Base-by-base conservation (phyloP, 2,888 invertebrate genomes). In the Chalcosyrphus nemorum region DNA sequence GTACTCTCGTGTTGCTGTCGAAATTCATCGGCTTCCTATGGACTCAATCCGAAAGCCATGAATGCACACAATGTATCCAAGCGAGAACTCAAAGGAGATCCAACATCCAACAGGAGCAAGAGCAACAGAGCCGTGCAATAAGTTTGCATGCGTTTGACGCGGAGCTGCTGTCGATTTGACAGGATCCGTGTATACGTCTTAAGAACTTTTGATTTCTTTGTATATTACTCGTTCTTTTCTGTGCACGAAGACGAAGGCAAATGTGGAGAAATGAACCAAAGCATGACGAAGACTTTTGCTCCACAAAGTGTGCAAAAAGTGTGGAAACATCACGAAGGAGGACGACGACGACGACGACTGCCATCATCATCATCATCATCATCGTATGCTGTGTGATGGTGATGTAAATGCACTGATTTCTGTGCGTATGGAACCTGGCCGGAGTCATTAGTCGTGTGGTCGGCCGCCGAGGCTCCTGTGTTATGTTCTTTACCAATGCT, bases 361-460 rank as follows among this genome's bases (percentile, higher is more conserved):
- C 54, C 24, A 32, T 38, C 68, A n/a, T n/a, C n/a, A n/a, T n/a
- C n/a, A n/a, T n/a, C n/a, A n/a, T n/a, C n/a, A n/a, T n/a, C n/a
- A n/a, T n/a, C n/a, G n/a, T n/a, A n/a, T n/a, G 19, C 9, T 29
- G 71, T 45, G 35, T 57, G 63, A 15, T 65, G 59, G 52, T 72
- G 76, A 76, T 76, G 66, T 66, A 47, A 72, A 76, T 66, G 56
- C 57, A 17, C 45, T 41, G 70, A 63, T 75, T 50, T 32, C 32
- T 43, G 63, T 65, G 52, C 45, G 66, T 65, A 35, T 43, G 54
- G 17, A 38, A 19, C 29, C 17, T 47, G 66, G 56, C 63, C 32
- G 74, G 68, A 78, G 68, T 84, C 72, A 77, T 84, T 84, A 78
- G 82, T 63, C 78, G 50, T 68, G 72, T 72, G 78, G 50, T 13